These are phyloP conservation scores for Peromyscus eremicus DNA, from an alignment of 2,797 vertebrate species.

Conservation along the genomic window DNA sequence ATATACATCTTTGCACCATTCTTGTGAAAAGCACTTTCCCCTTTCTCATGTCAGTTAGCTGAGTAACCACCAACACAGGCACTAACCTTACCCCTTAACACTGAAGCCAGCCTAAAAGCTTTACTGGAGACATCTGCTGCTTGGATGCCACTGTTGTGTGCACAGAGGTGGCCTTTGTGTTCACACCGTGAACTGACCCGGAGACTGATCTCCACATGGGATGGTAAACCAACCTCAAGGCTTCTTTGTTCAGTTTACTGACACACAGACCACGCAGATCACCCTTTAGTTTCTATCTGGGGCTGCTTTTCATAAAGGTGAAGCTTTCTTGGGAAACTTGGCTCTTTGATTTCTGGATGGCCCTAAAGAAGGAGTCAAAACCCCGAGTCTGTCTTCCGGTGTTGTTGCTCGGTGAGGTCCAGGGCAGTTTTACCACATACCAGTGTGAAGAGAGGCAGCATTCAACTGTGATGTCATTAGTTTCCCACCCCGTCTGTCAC, in stretches of 20 bases:
- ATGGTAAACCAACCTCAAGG: neutral
- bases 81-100: neutral
- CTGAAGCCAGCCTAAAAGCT: neutral
- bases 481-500: neutral
- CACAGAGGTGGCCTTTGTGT: slow-evolving; percentile 2
- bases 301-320: slow-evolving; percentile 36
- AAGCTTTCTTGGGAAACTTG: neutral
- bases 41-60: neutral
- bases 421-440: neutral
- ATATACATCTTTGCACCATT: neutral
- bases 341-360: neutral
- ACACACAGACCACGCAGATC: slow-evolving; percentile 18
- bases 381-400: neutral
- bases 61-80: neutral
- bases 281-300: slow-evolving; percentile 10
- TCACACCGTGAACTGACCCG: slow-evolving; percentile 46
- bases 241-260: neutral
- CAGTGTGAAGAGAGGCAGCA: neutral
- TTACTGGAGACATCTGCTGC: neutral
- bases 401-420: neutral
- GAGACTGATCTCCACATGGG: neutral
- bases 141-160: neutral
- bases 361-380: neutral
- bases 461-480: neutral
- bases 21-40: neutral